A percentile compares a stretch with the other conserved stretches of the same genome.
Evolutionary conservation across 2,113 vertebrate species (phyloP).

Genomic region (Lampris megalopsis): DNA sequence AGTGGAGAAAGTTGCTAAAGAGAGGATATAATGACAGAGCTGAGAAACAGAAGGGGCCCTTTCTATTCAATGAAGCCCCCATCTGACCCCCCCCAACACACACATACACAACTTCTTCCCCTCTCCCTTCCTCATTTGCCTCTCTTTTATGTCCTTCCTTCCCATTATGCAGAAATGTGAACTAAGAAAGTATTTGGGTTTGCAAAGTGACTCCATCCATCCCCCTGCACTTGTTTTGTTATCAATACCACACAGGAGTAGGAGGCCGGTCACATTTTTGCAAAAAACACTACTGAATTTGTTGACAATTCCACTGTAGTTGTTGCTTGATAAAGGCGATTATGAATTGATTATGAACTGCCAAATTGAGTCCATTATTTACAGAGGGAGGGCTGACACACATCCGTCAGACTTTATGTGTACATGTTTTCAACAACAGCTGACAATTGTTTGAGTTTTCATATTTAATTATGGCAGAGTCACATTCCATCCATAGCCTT

Average conservation of each 20-base stretch:
- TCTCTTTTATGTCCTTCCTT: conserved; percentile 74
- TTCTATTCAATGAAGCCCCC: conserved; percentile 66
- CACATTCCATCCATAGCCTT: conserved; percentile 5
- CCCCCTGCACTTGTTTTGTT: conserved; percentile 62
- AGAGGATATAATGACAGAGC: conserved; percentile 39
- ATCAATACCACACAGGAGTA: conserved; percentile 64
- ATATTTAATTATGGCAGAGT: conserved; percentile 1
- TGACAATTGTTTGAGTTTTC: conserved; percentile 9
- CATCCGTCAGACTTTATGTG: conserved; percentile 4
- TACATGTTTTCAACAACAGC: conserved; percentile 10
- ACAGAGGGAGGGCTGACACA: conserved; percentile 25
- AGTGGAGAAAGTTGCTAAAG: conserved; percentile 57
- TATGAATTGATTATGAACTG: conserved; percentile 54
- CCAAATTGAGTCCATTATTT: conserved; percentile 44
- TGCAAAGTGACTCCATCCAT: conserved; percentile 54
- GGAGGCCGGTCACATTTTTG: conserved; percentile 59
- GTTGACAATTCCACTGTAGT: conserved; percentile 65
- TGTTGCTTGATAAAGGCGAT: conserved; percentile 64
- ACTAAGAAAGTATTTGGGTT: conserved; percentile 56
- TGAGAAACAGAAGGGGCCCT: conserved; percentile 64
- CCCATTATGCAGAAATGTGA: conserved; percentile 67
- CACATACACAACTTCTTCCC: conserved; percentile 45
- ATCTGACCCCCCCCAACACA: conserved; percentile 49
- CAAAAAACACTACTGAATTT: conserved; percentile 66
- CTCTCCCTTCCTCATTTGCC: conserved; percentile 65